phyloP scores from a whole-genome alignment of 1,140 invertebrate species.

The Dreissena rostriformis region DNA sequence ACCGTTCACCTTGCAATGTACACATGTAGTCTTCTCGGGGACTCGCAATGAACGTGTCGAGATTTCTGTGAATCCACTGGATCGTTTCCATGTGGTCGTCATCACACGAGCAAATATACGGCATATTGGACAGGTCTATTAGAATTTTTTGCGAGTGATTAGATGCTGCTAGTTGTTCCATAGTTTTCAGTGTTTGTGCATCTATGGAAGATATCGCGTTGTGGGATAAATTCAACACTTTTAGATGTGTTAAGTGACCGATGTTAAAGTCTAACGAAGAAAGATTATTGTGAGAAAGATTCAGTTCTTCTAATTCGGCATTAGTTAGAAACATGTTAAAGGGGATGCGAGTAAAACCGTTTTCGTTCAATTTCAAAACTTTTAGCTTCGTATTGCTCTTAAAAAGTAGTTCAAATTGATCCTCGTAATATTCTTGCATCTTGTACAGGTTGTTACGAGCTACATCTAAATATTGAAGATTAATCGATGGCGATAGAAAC shows the following conservation, averaged over 20 bases:
- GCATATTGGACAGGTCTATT: no score
- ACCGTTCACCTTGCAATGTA: no score
- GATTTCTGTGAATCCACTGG: no score
- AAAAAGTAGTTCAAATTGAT: slow-evolving; percentile 2
- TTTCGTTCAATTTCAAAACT: slow-evolving; percentile 2
- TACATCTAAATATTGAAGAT: not conserved
- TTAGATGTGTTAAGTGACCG: not conserved
- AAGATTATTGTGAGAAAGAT: slow-evolving; percentile 13
- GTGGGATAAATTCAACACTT: not conserved
- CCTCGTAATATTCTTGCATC: not conserved
- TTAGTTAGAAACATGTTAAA: not conserved
- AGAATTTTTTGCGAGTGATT: no score
- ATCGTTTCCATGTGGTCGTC: not conserved
- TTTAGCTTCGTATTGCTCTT: not conserved
- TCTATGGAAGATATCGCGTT: slow-evolving; percentile 12
- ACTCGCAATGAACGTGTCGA: no score
- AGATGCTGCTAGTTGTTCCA: not conserved
- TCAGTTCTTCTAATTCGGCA: not conserved
- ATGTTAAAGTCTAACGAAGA: not conserved
- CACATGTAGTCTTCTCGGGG: no score
- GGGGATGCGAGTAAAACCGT: not conserved
- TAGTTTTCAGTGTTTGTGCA: not conserved
- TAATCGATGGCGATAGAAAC: not conserved
- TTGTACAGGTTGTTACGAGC: not conserved
- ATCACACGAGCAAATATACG: not conserved